Base-by-base conservation (phyloP, 2,888 invertebrate species). In the Microctonus hyperodae region DNA sequence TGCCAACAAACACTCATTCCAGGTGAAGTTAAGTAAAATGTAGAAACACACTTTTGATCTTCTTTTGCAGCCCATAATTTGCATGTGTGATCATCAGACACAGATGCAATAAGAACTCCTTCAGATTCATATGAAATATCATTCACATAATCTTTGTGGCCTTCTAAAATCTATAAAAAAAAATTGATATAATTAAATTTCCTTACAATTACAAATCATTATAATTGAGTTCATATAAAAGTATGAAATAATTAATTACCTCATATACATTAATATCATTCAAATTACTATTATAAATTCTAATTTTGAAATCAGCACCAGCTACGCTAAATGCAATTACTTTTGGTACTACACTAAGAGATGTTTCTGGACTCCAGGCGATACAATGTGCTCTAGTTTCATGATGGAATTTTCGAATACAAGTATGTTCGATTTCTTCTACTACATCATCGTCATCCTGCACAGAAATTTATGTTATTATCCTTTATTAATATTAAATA, bases 11-110 rank as follows among this genome's bases (percentile, higher is more conserved):
- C 88, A 4, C 87, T 86, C 83, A 90, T 86, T 50, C 90, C 90
- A 51, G 92, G 89, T 13, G 91, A 90, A 25, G 88, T 87, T 22
- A 93, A 84, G 68, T 87, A 85, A 76, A 92, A 90, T 40, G 88
- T 88, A 5, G 87, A 85, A 25, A 87, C 81, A 73, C 87, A 86
- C 72, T 86, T 85, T 68, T 85, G 86, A 44, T 86, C 85, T 9
- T 85, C 84, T 65, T 85, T 84, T 4, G 86, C 79, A 33, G 84
- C 83, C 92, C 92, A 93, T 31, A 93, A 84, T 75, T 88, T 88
- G 75, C 91, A 92, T 0, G 91, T 90, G 72, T 90, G 88, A 81
- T 93, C 93, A 83, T 93, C 93, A 73, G 92, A 90, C 1, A 89
- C 90, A n/a, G 92, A 92, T 16, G 91, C 92, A 61, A 93, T 80